Percentiles rank a stretch among this genome's conserved stretches.
Evolutionary conservation across 2,797 vertebrate genomes (phyloP).

Genomic region (Babyrousa celebensis): DNA sequence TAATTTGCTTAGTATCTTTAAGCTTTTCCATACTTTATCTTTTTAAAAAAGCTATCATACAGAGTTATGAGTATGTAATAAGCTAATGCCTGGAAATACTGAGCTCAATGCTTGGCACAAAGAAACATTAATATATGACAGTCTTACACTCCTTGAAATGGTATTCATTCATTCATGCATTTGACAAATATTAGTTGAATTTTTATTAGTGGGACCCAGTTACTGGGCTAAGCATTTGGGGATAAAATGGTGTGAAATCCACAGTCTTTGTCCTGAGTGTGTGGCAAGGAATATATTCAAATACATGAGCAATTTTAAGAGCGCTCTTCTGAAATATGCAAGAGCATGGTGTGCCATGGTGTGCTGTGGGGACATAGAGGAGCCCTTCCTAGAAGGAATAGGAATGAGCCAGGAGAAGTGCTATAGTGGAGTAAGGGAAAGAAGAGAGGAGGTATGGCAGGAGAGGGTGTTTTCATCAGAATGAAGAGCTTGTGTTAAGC

Average conservation of each 20-base stretch:
- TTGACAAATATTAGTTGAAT: conserved; percentile 50
- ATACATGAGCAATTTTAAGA: not conserved
- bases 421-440: not conserved
- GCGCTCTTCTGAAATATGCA: not conserved
- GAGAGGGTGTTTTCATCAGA: not conserved
- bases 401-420: not conserved
- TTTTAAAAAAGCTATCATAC: conserved; percentile 24
- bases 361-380: not conserved
- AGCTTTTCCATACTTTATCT: not conserved
- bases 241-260: not conserved
- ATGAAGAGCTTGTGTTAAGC: not conserved
- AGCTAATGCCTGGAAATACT: conserved; percentile 4
- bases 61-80: conserved; percentile 52
- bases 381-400: not conserved
- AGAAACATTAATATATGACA: conserved; percentile 39
- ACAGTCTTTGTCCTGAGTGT: not conserved
- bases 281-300: not conserved
- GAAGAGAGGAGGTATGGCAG: not conserved
- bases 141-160: not conserved
- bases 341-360: not conserved
- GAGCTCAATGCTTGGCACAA: not conserved
- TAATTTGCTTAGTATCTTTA: conserved; percentile 20
- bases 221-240: not conserved
- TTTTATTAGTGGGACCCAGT: conserved; percentile 4
- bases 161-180: conserved; percentile 58